Evolutionary conservation across 2,888 invertebrate species (phyloP).

Genomic region (Lochmaea capreae): DNA sequence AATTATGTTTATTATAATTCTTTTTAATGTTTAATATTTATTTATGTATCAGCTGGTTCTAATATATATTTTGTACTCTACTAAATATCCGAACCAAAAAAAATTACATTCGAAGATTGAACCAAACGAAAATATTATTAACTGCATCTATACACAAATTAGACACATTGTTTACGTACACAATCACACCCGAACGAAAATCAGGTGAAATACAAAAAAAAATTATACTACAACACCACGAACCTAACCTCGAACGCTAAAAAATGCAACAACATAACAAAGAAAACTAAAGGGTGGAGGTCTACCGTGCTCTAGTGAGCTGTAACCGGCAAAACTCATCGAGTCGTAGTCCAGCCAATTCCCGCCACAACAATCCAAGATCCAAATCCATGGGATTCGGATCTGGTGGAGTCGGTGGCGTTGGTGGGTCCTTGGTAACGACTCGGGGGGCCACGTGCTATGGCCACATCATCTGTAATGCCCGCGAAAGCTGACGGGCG

Average conservation of each 20-base stretch:
- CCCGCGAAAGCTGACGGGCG: conserved; percentile 73
- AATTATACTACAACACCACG: conserved; percentile 11
- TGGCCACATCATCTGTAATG: conserved; percentile 81
- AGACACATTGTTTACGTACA: conserved; percentile 1
- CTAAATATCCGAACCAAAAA: conserved; percentile 3
- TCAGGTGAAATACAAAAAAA: not conserved
- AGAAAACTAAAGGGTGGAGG: conserved; percentile 51
- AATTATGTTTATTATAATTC: too few relatives aligned
- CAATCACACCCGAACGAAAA: not conserved
- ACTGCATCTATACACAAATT: conserved; percentile 21
- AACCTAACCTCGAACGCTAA: conserved; percentile 45
- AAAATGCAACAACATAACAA: conserved; percentile 66
- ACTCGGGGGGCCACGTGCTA: conserved; percentile 80
- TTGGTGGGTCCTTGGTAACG: conserved; percentile 60
- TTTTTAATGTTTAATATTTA: too few relatives aligned
- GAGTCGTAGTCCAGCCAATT: conserved; percentile 65
- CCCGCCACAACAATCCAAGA: conserved; percentile 65
- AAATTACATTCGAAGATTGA: not conserved
- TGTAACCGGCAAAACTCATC: conserved; percentile 66
- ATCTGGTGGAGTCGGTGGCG: conserved; percentile 54
- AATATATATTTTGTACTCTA: not conserved
- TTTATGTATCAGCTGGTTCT: not conserved
- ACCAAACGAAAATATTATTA: conserved; percentile 55
- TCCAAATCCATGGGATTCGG: conserved; percentile 62
- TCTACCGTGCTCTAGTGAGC: conserved; percentile 64